Base-by-base conservation (phyloP, 2,888 invertebrate genomes). In the Tridacna crocea region DNA sequence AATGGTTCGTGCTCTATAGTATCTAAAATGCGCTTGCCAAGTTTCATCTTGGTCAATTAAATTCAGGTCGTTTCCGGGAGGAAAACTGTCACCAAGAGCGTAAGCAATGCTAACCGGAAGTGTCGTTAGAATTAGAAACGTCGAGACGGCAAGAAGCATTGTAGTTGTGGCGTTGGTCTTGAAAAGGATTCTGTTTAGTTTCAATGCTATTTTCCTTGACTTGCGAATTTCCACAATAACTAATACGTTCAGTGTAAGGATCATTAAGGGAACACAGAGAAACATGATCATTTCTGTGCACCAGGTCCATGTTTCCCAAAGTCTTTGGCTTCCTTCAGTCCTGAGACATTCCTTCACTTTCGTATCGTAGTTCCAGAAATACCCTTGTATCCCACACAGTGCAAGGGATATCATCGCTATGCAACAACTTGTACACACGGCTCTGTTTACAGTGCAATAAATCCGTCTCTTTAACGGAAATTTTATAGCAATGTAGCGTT, bases 401-500 rank as follows among this genome's bases (percentile, higher is more conserved):
- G 85, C 79, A 46, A 94, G 70, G 3, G 91, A 88, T 15, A 90
- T 72, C 0, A 89, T 19, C 17, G 89, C 82, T 47, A 94, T 87
- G 36, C 81, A 86, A 12, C 82, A 76, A 66, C 92, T 92, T 4
- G 92, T 93, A 61, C 90, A 88, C 36, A 93, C 86, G 8, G 94
- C 93, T 22, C 94, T 79, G 17, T 85, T 85, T 3, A 92, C 91
- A 1, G 93, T 93, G 82, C 94, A 94, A 78, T 89, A 92, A 55
- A 91, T 89, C 70, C 93, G 91, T 48, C 94, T 76, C 77, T 91
- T 88, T 73, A 94, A 91, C 10, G 94, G 94, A 82, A 93, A 93
- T 72, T 93, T 93, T 24, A 94, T 92, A 17, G 94, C 92, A 51
- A 94, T 93, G 82, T 93, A 94, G n/a, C 94, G 80, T 83, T 94